These are phyloP conservation scores for Liparis tanakae DNA, from an alignment of 2,797 vertebrate genomes.

Conservation along the genomic window DNA sequence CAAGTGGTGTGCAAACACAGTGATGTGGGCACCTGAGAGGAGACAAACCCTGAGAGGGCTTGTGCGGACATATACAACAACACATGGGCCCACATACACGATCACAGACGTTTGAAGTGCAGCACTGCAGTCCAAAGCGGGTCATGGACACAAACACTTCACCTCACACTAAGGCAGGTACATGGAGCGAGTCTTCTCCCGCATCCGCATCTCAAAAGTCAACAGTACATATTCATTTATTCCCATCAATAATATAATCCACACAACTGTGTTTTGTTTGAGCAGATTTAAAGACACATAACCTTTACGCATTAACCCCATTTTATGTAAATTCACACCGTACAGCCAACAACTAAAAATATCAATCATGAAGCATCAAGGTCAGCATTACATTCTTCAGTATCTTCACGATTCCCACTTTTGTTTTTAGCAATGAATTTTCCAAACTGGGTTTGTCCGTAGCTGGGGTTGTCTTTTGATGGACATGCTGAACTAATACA, in stretches of 20 bases:
- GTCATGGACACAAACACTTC: conserved; percentile 2
- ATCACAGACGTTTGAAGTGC: neutral
- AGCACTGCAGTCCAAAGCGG: neutral
- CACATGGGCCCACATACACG: conserved; percentile 5
- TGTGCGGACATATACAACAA: conserved; percentile 26
- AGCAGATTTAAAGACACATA: neutral
- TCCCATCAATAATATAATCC: neutral
- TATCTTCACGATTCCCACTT: neutral
- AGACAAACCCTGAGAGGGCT: conserved; percentile 25
- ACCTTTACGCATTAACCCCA: neutral
- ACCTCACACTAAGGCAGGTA: neutral
- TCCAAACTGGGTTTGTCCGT: neutral
- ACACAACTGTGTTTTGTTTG: neutral
- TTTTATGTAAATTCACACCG: neutral
- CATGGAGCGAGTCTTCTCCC: neutral
- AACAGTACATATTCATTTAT: neutral
- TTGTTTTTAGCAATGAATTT: neutral
- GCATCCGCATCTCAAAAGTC: too few relatives aligned
- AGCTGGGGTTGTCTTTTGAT: conserved; percentile 8
- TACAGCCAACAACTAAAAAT: neutral
- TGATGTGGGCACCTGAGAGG: conserved; percentile 42
- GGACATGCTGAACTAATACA: conserved; percentile 11
- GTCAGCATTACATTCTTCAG: neutral
- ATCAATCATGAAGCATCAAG: neutral
- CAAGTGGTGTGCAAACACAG: conserved; percentile 48